These are phyloP conservation scores for Camponotus fellah DNA, from an alignment of 2,888 invertebrate genomes.

Conservation along the genomic window DNA sequence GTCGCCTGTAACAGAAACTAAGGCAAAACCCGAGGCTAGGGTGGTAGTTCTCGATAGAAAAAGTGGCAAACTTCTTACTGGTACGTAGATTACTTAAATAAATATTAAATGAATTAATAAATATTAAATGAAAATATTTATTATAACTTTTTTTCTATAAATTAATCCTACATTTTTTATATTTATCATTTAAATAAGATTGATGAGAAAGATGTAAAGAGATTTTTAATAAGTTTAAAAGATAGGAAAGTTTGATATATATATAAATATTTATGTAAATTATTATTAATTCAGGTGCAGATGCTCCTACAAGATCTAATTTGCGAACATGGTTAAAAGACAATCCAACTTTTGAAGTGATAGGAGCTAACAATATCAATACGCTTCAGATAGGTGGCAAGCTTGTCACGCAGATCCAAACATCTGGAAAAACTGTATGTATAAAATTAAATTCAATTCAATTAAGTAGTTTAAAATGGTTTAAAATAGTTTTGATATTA, in stretches of 20 bases:
- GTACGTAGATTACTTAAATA: conserved; percentile 75
- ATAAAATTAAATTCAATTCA: conserved; percentile 22
- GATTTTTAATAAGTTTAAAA: not conserved
- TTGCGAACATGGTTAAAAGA: conserved; percentile 94
- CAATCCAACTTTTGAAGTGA: conserved; percentile 95
- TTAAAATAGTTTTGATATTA: too few relatives aligned
- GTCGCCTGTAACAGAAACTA: conserved; percentile 68
- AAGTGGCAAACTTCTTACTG: conserved; percentile 89
- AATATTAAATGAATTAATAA: conserved; percentile 13
- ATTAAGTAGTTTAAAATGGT: conserved; percentile 9
- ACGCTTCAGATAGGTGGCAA: conserved; percentile 80
- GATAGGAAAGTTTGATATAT: not conserved
- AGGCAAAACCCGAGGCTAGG: conserved; percentile 79
- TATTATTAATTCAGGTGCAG: conserved; percentile 89
- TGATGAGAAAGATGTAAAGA: not conserved
- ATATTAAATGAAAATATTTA: not conserved
- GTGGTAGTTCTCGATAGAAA: conserved; percentile 94
- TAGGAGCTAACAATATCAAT: conserved; percentile 87
- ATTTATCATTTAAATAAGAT: not conserved
- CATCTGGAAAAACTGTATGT: conserved; percentile 69
- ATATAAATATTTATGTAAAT: conserved; percentile 76
- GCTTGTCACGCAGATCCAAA: conserved; percentile 79
- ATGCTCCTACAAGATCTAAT: conserved; percentile 93
- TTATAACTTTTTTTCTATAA: not conserved
- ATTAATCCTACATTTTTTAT: not conserved